Conservation (phyloP, 2,113 vertebrate genomes). For the Sciurus niger region DNA sequence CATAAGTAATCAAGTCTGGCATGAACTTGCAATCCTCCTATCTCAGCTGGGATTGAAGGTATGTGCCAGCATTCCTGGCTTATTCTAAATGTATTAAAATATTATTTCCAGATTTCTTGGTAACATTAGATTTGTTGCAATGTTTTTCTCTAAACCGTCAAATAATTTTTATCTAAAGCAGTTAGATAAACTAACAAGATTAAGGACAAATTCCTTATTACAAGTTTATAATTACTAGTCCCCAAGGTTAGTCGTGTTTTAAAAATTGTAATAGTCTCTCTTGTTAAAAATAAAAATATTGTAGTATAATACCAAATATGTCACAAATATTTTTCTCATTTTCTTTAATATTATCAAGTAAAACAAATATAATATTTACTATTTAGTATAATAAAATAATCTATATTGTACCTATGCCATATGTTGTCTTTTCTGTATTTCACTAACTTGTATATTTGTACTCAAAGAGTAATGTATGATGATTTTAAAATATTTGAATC, state of each 20-base stretch:
- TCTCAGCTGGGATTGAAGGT: not conserved
- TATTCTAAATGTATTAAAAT: too few relatives aligned
- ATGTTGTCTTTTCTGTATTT: not conserved
- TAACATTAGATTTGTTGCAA: not conserved
- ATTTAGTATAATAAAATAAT: not conserved
- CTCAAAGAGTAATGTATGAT: not conserved
- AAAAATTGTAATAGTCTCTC: not conserved
- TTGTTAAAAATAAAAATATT: not conserved
- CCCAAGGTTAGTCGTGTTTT: not conserved
- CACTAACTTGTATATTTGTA: not conserved
- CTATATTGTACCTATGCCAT: not conserved
- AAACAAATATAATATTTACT: not conserved
- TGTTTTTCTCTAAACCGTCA: not conserved
- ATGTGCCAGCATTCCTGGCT: not conserved
- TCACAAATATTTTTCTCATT: not conserved
- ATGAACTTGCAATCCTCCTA: not conserved
- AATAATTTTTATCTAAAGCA: not conserved
- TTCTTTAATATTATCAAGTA: not conserved
- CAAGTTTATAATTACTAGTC: not conserved
- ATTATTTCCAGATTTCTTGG: not conserved
- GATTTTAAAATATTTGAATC: not conserved
- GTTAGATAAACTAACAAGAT: not conserved
- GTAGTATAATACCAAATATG: not conserved
- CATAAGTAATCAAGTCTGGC: not conserved
- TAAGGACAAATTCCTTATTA: not conserved